Evolutionary conservation across 1,140 invertebrate species (phyloP), one percentile per base, ranked within the genome.

Genomic region (Chironomus tepperi): DNA sequence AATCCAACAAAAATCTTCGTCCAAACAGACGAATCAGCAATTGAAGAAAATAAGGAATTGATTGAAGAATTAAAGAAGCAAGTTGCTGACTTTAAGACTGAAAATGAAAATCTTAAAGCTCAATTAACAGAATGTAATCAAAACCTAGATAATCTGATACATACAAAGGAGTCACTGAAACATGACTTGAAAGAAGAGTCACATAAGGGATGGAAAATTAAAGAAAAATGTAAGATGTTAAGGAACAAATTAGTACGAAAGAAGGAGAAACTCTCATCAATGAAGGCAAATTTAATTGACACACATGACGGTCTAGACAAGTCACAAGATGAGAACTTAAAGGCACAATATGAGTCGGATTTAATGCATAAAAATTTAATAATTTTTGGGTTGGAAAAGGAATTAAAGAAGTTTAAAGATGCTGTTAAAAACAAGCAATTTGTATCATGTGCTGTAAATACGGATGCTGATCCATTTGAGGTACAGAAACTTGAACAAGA

Each of bases 61-160:
- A 57, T 15, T 57, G 47, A 12, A 57, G 47, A 12, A 57, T 57
- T 12, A 57, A 57, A 57, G 47, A 57, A 57, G 12, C 47, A 57
- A n/a, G 12, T 57, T 34, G 24, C 24, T 34, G 24, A 34, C 24
- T 34, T 34, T 12, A 57, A 57, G n/a, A n/a, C 0, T 57, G 47
- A 57, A 57, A 57, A n/a, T 57, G 47, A 57, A 57, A 57, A 57
- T n/a, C n/a, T 57, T n/a, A 57, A 57, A 57, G n/a, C 12, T 57
- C 12, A 57, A n/a, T 57, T 57, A 57, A 57, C 3, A 15, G 47
- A 57, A 57, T 57, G 47, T n/a, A 57, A 57, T 57, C 12, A n/a
- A 57, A 57, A 57, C 12, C n/a, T 57, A 5, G n/a, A 57, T 5
- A 57, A 57, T 57, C 5, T 57, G 12, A 3, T n/a, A 12, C 3